phyloP scores from a whole-genome alignment of 2,797 vertebrate genomes.

The Mallotus villosus region DNA sequence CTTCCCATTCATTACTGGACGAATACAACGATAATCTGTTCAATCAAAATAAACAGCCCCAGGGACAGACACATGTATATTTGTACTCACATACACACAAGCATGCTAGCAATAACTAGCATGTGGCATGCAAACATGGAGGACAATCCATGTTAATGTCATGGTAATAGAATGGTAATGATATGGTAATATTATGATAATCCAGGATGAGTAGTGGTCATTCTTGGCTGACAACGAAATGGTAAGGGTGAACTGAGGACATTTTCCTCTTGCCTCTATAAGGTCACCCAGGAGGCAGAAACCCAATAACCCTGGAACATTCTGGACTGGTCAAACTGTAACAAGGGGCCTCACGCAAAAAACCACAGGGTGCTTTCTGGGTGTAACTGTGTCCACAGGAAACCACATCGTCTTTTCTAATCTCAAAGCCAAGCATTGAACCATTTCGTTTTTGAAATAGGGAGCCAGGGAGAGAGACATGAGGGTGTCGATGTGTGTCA shows the following conservation, averaged over 20 bases:
- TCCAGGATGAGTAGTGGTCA: conserved; percentile 45
- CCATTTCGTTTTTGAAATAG: neutral
- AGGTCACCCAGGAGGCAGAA: neutral
- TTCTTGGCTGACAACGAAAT: conserved; percentile 41
- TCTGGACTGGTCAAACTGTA: neutral
- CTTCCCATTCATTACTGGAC: too few species aligned
- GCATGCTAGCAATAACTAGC: conserved; percentile 10
- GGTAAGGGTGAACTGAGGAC: conserved; percentile 29
- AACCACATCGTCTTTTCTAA: too few species aligned
- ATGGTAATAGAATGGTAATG: conserved; percentile 41
- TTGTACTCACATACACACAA: neutral
- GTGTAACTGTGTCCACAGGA: neutral
- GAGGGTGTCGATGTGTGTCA: conserved; percentile 7
- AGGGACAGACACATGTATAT: neutral
- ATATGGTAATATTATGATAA: conserved; percentile 53
- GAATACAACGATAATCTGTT: too few species aligned
- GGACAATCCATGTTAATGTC: conserved; percentile 23
- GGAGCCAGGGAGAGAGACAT: neutral
- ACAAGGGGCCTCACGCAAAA: neutral
- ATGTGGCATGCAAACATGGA: conserved; percentile 20
- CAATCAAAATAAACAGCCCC: neutral
- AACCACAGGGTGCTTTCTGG: too few species aligned
- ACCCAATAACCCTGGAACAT: neutral
- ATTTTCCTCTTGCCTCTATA: neutral
- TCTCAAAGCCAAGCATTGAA: too few species aligned